phyloP scores from a whole-genome alignment of 2,797 vertebrate genomes.

The Dipus sagitta region DNA sequence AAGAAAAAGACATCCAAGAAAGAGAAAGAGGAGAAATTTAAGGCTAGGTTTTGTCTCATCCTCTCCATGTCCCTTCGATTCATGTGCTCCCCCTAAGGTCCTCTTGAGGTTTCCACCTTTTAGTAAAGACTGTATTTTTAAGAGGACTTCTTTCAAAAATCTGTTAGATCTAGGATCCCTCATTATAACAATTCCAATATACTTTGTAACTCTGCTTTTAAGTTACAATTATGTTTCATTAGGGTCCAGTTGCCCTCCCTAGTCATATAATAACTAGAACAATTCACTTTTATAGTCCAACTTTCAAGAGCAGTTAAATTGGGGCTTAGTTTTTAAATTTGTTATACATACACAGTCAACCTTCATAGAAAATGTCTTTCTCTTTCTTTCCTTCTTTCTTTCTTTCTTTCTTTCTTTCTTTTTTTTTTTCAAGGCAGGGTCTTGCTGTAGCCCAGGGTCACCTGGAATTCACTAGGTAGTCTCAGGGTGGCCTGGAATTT shows the following conservation, averaged over 20 bases:
- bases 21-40: too few species aligned
- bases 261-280: not conserved
- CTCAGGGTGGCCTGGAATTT: too few species aligned
- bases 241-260: not conserved
- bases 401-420: too few species aligned
- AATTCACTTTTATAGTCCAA: not conserved
- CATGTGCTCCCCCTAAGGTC: too few species aligned
- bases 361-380: not conserved
- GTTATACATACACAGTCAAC: not conserved
- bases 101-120: too few species aligned
- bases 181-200: not conserved
- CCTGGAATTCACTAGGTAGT: too few species aligned
- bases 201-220: not conserved
- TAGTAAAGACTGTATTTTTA: not conserved
- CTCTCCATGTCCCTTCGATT: too few species aligned
- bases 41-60: too few species aligned
- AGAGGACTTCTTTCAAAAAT: conserved; percentile 48
- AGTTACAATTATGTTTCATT: not conserved
- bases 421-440: too few species aligned
- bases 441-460: too few species aligned
- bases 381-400: not conserved
- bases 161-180: not conserved
- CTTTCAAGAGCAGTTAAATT: conserved; percentile 11
- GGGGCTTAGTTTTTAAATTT: conserved; percentile 33
- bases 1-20: too few species aligned